Conservation (phyloP, 2,797 vertebrate species). For the Mustela erminea region DNA sequence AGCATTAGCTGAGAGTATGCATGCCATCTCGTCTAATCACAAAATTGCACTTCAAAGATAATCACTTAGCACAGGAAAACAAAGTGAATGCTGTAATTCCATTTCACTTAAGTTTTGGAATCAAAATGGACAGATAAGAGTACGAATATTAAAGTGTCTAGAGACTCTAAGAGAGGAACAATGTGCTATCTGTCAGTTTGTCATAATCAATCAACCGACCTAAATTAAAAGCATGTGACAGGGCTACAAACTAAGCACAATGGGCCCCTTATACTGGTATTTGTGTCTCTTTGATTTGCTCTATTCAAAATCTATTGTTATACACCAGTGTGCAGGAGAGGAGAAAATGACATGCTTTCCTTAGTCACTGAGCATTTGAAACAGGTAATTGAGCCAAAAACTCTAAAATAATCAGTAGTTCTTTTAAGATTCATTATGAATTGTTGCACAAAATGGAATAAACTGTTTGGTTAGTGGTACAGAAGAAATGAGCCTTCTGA, state of each 20-base stretch:
- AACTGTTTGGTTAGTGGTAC: conserved; percentile 67
- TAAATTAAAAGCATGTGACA: conserved; percentile 80
- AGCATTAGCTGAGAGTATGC: conserved; percentile 70
- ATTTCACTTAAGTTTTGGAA: conserved; percentile 80
- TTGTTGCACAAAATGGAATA: conserved; percentile 77
- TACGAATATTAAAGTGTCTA: conserved; percentile 66
- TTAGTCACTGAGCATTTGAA: conserved; percentile 72
- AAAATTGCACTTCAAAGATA: conserved; percentile 84
- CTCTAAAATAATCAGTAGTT: conserved; percentile 79
- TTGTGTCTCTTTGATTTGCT: conserved; percentile 80
- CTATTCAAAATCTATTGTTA: conserved; percentile 82
- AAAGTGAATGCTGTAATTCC: conserved; percentile 78
- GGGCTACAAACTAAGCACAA: conserved; percentile 72
- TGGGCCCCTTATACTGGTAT: conserved; percentile 66
- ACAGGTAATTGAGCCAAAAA: conserved; percentile 74
- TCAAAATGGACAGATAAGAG: conserved; percentile 78
- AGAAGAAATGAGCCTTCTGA: conserved; percentile 74
- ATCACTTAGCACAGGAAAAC: conserved; percentile 81
- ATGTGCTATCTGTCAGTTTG: conserved; percentile 62
- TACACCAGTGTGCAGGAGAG: conserved; percentile 64
- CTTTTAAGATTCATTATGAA: conserved; percentile 75
- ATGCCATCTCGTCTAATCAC: conserved; percentile 78
- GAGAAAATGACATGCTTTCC: conserved; percentile 81
- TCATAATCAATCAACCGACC: conserved; percentile 68
- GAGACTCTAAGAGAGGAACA: conserved; percentile 65